These are phyloP conservation scores for Amazona vittata DNA, from an alignment of 2,113 vertebrate genomes.

Conservation along the genomic window DNA sequence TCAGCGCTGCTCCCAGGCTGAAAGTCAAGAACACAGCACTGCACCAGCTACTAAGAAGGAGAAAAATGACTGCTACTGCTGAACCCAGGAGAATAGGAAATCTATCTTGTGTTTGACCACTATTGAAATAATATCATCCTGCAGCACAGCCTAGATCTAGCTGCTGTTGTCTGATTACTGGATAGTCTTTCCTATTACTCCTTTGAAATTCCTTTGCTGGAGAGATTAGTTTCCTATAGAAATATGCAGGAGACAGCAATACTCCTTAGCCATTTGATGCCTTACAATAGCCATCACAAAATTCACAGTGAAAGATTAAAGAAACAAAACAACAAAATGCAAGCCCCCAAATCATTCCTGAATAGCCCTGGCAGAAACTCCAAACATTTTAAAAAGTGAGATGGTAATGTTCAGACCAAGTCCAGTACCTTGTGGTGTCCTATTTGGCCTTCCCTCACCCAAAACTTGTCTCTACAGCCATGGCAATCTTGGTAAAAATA, in stretches of 20 bases:
- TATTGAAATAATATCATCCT: background rate
- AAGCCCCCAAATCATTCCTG: background rate
- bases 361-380: background rate
- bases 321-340: background rate
- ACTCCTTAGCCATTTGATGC: background rate
- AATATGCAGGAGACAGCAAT: background rate
- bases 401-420: slow-evolving; percentile 34
- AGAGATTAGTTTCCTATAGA: background rate
- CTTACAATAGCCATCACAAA: background rate
- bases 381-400: background rate
- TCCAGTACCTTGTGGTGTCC: slow-evolving; percentile 78
- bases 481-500: slow-evolving; percentile 63
- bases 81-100: background rate
- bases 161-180: background rate
- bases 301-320: background rate
- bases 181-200: background rate
- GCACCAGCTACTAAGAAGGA: too few relatives aligned
- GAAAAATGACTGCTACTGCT: too few relatives aligned
- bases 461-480: background rate
- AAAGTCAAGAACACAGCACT: too few relatives aligned
- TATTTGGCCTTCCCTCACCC: slow-evolving; percentile 71
- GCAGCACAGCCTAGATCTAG: background rate
- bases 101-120: background rate
- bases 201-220: background rate
- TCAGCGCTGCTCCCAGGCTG: too few relatives aligned